phyloP scores from a whole-genome alignment of 2,888 invertebrate genomes.

The Macropis europaea region DNA sequence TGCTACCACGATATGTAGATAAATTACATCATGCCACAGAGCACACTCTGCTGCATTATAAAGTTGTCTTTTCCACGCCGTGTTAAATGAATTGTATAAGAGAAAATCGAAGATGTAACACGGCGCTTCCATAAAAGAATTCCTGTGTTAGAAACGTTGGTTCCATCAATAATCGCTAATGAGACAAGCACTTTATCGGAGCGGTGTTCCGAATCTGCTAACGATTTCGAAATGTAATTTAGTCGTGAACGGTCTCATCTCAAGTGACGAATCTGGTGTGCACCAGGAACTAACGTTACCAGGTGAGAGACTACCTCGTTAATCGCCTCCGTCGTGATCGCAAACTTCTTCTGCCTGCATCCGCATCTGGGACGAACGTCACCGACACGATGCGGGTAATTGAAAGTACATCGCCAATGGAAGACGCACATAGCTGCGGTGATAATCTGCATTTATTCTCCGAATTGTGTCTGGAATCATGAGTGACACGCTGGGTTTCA shows the following conservation, averaged over 20 bases:
- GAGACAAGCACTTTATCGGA: constrained; percentile 33
- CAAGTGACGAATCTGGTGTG: constrained; percentile 26
- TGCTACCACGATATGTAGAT: background rate
- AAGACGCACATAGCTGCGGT: constrained; percentile 7
- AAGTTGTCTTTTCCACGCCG: background rate
- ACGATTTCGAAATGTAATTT: constrained; percentile 42
- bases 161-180: constrained; percentile 47
- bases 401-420: constrained; percentile 18
- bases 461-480: constrained; percentile 12
- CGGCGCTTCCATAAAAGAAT: background rate
- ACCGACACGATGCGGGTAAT: constrained; percentile 29
- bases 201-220: constrained; percentile 19
- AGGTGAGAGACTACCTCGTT: constrained; percentile 42
- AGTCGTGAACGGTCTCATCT: constrained; percentile 25
- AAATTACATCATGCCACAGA: background rate
- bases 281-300: constrained; percentile 40
- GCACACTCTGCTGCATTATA: background rate
- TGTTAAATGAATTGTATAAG: background rate
- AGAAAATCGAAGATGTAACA: background rate
- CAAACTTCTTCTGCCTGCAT: constrained; percentile 1
- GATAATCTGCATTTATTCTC: constrained; percentile 26
- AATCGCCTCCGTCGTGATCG: constrained; percentile 41
- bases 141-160: background rate
- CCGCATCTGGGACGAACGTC: constrained; percentile 27
- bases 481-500: constrained; percentile 13